Conservation (phyloP, 2,113 vertebrate species). For the Gadus chalcogrammus region DNA sequence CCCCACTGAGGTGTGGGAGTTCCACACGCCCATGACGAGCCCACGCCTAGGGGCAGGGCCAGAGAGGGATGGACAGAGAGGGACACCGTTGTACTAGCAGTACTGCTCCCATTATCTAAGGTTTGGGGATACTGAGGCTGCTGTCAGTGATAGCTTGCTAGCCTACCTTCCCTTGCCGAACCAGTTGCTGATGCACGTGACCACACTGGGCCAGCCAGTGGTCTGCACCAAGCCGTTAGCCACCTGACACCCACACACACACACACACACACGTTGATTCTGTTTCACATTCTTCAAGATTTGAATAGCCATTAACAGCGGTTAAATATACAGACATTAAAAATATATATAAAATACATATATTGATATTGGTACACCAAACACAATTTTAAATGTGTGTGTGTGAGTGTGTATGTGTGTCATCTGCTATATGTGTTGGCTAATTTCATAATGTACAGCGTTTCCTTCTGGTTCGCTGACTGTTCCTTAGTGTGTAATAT, state of each 20-base stretch:
- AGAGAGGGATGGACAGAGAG: not conserved
- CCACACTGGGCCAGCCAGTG: slow-evolving; percentile 91
- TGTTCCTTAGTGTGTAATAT: too few relatives aligned
- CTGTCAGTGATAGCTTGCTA: not conserved
- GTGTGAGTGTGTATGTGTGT: slow-evolving; percentile 1
- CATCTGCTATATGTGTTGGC: not conserved
- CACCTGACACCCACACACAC: slow-evolving; percentile 64
- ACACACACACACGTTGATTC: not conserved
- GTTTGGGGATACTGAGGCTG: not conserved
- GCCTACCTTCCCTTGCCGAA: slow-evolving; percentile 94
- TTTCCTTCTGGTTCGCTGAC: too few relatives aligned
- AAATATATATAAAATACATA: too few relatives aligned
- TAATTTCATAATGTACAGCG: too few relatives aligned
- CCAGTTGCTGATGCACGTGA: slow-evolving; percentile 93
- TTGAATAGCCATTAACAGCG: too few relatives aligned
- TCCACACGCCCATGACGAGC: slow-evolving; percentile 96
- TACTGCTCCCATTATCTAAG: not conserved
- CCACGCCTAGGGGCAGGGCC: slow-evolving; percentile 74
- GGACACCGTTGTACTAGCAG: not conserved
- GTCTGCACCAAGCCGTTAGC: slow-evolving; percentile 92
- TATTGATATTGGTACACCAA: too few relatives aligned
- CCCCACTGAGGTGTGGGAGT: slow-evolving; percentile 94
- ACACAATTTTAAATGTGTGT: not conserved
- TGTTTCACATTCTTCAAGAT: too few relatives aligned
- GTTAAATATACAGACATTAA: too few relatives aligned